Percentiles rank a stretch among this genome's conserved stretches.
These are phyloP conservation scores for Acanthisitta chloris DNA, from an alignment of 2,113 vertebrate species.

Conservation along the genomic window DNA sequence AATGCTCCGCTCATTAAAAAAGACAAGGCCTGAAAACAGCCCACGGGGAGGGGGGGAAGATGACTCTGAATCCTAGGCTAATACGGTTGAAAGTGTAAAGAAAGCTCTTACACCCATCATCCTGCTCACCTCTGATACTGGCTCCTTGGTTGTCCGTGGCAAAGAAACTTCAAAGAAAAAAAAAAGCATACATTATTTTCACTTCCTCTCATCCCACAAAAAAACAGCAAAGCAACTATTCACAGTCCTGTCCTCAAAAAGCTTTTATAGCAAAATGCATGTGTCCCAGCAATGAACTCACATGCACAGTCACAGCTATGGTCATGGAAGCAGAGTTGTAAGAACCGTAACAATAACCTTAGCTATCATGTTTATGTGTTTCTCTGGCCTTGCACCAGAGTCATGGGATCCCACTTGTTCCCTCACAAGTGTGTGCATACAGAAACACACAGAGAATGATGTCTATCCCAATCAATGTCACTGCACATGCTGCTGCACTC, in stretches of 20 bases:
- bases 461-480: background rate
- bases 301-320: background rate
- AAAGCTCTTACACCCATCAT: background rate
- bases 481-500: background rate
- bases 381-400: background rate
- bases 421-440: fast-evolving
- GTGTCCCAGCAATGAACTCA: background rate
- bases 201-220: background rate
- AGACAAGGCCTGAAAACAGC: background rate
- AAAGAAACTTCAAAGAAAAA: conserved; percentile 17
- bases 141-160: background rate
- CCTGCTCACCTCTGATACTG: conserved; percentile 13
- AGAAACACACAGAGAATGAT: background rate
- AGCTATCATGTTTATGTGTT: background rate
- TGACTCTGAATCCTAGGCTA: background rate
- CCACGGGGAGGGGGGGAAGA: background rate
- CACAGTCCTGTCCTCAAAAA: background rate
- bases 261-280: background rate
- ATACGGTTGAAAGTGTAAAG: background rate
- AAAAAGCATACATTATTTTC: conserved; percentile 19
- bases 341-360: background rate
- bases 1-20: background rate
- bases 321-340: background rate
- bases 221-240: conserved; percentile 15
- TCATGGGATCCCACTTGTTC: background rate